Evolutionary conservation across 2,113 vertebrate species (phyloP).

Genomic region (Peromyscus californicus): DNA sequence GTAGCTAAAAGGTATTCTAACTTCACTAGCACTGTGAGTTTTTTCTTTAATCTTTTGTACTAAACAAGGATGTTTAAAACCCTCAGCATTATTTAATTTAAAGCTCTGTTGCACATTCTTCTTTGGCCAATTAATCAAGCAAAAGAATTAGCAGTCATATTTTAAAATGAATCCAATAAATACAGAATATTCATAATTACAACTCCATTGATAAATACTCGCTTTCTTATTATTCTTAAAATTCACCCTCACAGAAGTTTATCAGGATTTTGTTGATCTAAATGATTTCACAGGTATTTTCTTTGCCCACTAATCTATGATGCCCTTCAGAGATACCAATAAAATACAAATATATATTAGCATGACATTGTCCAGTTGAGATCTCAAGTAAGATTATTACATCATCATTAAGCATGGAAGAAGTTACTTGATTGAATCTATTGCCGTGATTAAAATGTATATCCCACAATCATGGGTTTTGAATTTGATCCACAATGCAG

Average conservation of each 20-base stretch:
- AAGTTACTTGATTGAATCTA: neutral
- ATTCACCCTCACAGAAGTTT: neutral
- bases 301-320: neutral
- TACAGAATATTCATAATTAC: neutral
- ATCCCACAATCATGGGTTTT: neutral
- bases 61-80: neutral
- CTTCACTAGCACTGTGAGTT: neutral
- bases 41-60: conserved; percentile 7
- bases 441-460: neutral
- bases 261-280: neutral
- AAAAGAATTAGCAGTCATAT: neutral
- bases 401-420: neutral
- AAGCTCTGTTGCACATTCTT: neutral
- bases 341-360: neutral
- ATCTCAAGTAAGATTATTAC: neutral
- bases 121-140: neutral
- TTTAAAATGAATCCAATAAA: neutral
- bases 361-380: neutral
- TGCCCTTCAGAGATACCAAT: neutral
- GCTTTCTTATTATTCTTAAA: neutral
- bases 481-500: neutral
- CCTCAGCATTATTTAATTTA: conserved; percentile 3
- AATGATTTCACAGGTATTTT: neutral
- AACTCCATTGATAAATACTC: neutral
- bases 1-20: neutral